Conservation (phyloP, 2,113 vertebrate species). For the Sporophila hypoxantha region DNA sequence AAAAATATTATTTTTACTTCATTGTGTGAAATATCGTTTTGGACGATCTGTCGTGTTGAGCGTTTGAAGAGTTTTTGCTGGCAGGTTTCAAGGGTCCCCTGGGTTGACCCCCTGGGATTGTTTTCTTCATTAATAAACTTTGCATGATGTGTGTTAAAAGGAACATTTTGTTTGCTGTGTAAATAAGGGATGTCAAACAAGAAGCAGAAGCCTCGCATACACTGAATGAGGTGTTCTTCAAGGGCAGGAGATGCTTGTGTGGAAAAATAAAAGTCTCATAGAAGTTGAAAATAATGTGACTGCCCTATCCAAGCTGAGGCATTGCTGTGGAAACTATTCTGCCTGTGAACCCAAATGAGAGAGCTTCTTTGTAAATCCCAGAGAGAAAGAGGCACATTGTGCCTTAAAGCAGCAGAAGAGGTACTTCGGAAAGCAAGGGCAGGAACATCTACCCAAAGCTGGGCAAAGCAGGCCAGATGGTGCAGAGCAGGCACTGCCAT, state of each 20-base stretch:
- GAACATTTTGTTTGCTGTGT: constrained; percentile 81
- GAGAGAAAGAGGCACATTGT: constrained; percentile 37
- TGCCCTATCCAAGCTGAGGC: neutral
- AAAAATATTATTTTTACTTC: constrained; percentile 90
- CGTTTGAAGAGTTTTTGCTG: constrained; percentile 81
- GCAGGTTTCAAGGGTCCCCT: constrained; percentile 73
- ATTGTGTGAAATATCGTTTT: constrained; percentile 86
- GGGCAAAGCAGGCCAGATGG: neutral
- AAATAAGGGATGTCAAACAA: constrained; percentile 78
- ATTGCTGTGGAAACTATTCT: constrained; percentile 49
- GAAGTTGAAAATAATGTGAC: neutral
- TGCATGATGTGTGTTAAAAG: constrained; percentile 80
- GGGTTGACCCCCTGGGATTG: constrained; percentile 74
- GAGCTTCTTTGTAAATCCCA: constrained; percentile 38
- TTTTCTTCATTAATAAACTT: constrained; percentile 84
- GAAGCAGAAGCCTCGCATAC: constrained; percentile 71
- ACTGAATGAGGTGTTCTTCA: constrained; percentile 63
- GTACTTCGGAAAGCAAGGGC: constrained; percentile 28
- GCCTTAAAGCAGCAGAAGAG: constrained; percentile 31
- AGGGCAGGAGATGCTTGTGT: neutral
- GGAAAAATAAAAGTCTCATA: constrained; percentile 23
- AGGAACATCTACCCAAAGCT: neutral
- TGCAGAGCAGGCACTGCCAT: neutral
- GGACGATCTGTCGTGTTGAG: constrained; percentile 73
- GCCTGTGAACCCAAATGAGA: neutral